Conservation (phyloP, 2,797 vertebrate genomes). For the Sebastes itinus region DNA sequence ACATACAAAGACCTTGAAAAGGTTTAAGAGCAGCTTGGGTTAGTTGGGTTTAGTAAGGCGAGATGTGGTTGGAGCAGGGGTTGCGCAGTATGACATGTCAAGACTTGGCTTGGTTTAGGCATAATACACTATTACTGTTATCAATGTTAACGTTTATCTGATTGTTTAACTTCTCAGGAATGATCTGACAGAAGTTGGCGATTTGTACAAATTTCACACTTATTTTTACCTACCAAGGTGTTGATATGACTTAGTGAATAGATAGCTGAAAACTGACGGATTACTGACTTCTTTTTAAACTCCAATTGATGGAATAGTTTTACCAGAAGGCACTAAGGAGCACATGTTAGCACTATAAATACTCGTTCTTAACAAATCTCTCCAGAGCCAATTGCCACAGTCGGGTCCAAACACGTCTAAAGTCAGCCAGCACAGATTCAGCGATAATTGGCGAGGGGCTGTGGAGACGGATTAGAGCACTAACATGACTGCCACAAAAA, state of each 20-base stretch:
- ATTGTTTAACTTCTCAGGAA: not conserved
- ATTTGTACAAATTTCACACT: not conserved
- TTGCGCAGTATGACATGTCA: constrained; percentile 39
- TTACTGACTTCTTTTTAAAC: not conserved
- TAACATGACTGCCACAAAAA: constrained; percentile 36
- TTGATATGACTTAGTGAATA: not conserved
- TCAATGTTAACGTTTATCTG: constrained; percentile 3
- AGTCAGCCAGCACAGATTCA: constrained; percentile 45
- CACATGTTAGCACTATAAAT: constrained; percentile 36
- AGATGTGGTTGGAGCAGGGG: constrained; percentile 10
- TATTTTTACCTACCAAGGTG: not conserved
- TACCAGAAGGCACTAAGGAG: not conserved
- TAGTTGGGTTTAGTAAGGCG: constrained; percentile 55
- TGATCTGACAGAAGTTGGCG: not conserved
- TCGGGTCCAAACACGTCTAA: constrained; percentile 34
- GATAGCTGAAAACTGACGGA: not conserved
- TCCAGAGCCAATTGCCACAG: constrained; percentile 6
- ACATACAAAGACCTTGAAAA: not conserved
- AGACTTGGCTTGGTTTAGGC: not conserved
- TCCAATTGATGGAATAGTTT: not conserved
- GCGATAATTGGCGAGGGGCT: constrained; percentile 39
- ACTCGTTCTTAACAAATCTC: constrained; percentile 31
- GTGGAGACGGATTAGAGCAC: constrained; percentile 31
- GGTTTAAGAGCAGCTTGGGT: constrained; percentile 26
- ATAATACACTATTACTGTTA: not conserved